These are phyloP conservation scores for Steatocranus sp. DNA, from an alignment of 2,797 vertebrate species.

Conservation along the genomic window DNA sequence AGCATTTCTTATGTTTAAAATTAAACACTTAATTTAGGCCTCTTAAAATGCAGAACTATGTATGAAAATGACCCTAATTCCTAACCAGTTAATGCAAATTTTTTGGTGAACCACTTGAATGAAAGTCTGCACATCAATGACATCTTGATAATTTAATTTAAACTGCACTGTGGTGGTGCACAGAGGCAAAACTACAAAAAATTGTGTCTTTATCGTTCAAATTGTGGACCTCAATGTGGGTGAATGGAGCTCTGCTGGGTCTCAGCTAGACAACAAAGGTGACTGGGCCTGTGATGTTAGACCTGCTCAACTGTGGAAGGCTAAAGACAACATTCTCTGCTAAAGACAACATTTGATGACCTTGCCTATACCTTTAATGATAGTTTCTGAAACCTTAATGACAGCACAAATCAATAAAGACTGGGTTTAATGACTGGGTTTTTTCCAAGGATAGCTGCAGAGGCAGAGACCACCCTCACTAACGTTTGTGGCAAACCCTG, in stretches of 20 bases:
- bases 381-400: background rate
- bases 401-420: background rate
- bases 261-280: background rate
- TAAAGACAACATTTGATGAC: background rate
- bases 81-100: background rate
- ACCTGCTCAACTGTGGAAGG: background rate
- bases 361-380: background rate
- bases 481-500: background rate
- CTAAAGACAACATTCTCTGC: background rate
- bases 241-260: background rate
- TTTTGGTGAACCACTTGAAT: background rate
- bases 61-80: background rate
- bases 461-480: background rate
- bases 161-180: background rate
- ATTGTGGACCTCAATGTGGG: background rate
- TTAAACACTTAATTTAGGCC: background rate
- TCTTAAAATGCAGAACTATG: background rate
- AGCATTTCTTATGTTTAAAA: background rate
- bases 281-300: background rate
- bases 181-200: background rate
- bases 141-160: background rate
- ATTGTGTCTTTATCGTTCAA: background rate
- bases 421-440: background rate
- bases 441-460: background rate
- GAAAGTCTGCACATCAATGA: background rate